phyloP scores from a whole-genome alignment of 2,113 vertebrate species.

The Salvator merianae region DNA sequence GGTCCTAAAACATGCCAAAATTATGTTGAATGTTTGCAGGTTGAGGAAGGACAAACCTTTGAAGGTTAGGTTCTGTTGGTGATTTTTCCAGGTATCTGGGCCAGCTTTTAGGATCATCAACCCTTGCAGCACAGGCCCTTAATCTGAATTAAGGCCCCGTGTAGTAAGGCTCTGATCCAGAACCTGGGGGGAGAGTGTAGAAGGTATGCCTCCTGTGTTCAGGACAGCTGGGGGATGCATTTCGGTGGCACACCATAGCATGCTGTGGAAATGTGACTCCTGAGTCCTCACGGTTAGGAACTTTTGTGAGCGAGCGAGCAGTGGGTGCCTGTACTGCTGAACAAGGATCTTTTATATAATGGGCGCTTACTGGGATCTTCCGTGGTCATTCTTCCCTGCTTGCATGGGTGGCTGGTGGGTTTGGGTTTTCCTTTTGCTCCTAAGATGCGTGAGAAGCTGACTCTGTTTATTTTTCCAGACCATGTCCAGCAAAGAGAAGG shows the following conservation, averaged over 20 bases:
- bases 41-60: too few species aligned
- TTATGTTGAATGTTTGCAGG: background rate
- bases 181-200: too few species aligned
- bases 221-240: too few species aligned
- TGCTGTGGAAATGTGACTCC: too few species aligned
- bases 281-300: too few species aligned
- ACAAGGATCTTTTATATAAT: background rate
- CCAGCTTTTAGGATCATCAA: background rate
- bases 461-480: constrained; percentile 70
- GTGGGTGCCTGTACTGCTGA: too few species aligned
- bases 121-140: too few species aligned
- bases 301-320: too few species aligned
- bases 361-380: background rate
- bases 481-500: constrained; percentile 87
- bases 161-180: too few species aligned
- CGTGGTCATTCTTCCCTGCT: background rate
- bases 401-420: background rate
- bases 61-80: background rate
- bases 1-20: background rate
- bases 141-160: too few species aligned
- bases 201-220: too few species aligned
- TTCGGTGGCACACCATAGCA: too few species aligned
- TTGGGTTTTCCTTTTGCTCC: background rate
- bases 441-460: background rate
- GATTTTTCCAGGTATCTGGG: background rate